phyloP scores from a whole-genome alignment of 2,797 vertebrate species.

The Poliocrania exsul region DNA sequence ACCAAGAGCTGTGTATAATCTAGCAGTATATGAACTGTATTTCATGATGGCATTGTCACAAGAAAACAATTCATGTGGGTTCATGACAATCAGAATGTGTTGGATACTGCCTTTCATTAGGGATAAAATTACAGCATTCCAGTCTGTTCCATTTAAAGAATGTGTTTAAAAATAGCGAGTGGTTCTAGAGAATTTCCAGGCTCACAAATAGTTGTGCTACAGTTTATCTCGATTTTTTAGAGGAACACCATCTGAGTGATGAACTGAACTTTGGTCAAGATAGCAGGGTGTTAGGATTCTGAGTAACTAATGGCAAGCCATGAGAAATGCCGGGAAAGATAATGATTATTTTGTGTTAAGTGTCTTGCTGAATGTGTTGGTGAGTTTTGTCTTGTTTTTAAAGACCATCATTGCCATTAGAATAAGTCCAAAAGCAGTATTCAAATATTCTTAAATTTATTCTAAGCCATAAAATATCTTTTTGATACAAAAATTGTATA shows the following conservation, averaged over 20 bases:
- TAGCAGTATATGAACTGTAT: background rate
- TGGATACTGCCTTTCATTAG: slow-evolving; percentile 8
- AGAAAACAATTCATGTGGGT: background rate
- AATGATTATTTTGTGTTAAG: background rate
- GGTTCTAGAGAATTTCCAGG: slow-evolving; percentile 53
- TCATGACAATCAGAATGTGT: background rate
- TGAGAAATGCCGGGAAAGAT: background rate
- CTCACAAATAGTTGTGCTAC: background rate
- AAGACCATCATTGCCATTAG: background rate
- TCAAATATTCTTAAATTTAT: background rate
- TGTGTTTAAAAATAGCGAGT: slow-evolving; percentile 57
- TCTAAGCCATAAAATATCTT: background rate
- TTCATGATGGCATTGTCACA: background rate
- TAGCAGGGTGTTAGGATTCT: slow-evolving; percentile 30
- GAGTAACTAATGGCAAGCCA: background rate
- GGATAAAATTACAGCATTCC: background rate
- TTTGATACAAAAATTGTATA: background rate
- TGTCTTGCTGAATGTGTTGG: background rate
- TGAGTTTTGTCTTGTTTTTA: background rate
- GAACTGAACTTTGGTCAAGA: slow-evolving; percentile 18
- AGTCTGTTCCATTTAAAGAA: slow-evolving; percentile 13
- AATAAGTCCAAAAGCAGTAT: background rate
- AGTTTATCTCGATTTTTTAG: slow-evolving; percentile 39
- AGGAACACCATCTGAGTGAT: background rate
- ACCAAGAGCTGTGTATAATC: background rate